Evolutionary conservation across 2,113 vertebrate genomes (phyloP), one percentile per base, ranked within the genome.

Genomic region (Halichoeres trimaculatus): DNA sequence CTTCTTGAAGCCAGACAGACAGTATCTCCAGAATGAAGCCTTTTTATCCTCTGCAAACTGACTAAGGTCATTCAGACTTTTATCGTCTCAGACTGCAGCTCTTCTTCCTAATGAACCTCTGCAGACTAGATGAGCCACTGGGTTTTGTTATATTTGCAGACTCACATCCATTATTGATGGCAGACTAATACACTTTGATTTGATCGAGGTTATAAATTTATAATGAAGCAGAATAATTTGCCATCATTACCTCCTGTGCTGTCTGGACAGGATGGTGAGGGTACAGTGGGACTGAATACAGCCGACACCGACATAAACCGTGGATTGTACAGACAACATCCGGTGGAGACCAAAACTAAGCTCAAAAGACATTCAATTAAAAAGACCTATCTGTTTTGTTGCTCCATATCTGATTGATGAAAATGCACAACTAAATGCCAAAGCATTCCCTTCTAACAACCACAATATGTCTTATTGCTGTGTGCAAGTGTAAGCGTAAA

Each of bases 81-180:
- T 14, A 69, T 73, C 5, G 20, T 12, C 53, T 13, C 51, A 50
- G 56, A 50, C 58, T 63, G 74, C 57, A 73, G 58, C 59, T 65
- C 60, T 70, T 54, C 54, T 72, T 64, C 45, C 41, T 50, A 59
- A 78, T 34, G 61, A 58, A 62, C 75, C 35, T 16, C 57, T 54
- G 68, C 69, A 61, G 70, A 78, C 57, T 59, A 54, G 57, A 54
- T 45, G 43, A 79, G 54, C 20, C 16, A 30, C 62, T 70, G 50
- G 17, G 56, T 50, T 63, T 68, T 60, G 51, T 74, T 80, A 58
- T 71, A 56, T 77, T 80, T 58, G 64, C 69, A 70, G 59, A 67
- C 62, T 63, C n/a, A 0, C 54, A 80, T 86, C 35, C 63, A 70
- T 85, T 80, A 89, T 85, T 76, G 65, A 80, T 80, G 73, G 19